phyloP scores from a whole-genome alignment of 2,888 invertebrate species.

The Chrysopilus asiliformis region DNA sequence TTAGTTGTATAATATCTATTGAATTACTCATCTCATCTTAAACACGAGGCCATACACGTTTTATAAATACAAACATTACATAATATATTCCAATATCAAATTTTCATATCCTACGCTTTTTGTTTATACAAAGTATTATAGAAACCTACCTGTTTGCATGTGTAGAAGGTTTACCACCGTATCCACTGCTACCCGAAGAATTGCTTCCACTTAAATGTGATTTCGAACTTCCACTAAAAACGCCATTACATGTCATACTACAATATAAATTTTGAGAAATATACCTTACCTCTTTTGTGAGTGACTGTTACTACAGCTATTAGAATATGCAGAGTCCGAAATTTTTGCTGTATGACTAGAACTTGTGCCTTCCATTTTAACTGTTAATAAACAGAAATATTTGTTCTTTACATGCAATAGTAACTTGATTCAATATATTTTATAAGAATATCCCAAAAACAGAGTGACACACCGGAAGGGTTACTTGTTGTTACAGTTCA shows the following conservation, averaged over 20 bases:
- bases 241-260: not conserved
- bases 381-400: not conserved
- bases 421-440: no score
- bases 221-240: slow-evolving; percentile 56
- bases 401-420: no score
- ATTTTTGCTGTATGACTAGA: slow-evolving; percentile 45
- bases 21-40: no score
- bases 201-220: slow-evolving; percentile 63
- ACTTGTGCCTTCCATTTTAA: slow-evolving; percentile 24
- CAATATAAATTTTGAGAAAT: not conserved
- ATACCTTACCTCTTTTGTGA: slow-evolving; percentile 58
- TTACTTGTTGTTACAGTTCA: no score
- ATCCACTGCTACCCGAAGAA: slow-evolving; percentile 68
- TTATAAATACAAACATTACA: no score
- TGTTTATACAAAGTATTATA: not conserved
- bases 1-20: no score
- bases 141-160: slow-evolving; percentile 42
- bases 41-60: no score
- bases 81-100: no score
- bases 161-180: slow-evolving; percentile 54
- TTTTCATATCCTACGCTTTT: not conserved
- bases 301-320: slow-evolving; percentile 70
- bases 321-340: slow-evolving; percentile 71
- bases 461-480: no score
- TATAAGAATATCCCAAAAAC: no score